Base-by-base conservation (phyloP, 1,140 invertebrate genomes). In the Euschistus heros region DNA sequence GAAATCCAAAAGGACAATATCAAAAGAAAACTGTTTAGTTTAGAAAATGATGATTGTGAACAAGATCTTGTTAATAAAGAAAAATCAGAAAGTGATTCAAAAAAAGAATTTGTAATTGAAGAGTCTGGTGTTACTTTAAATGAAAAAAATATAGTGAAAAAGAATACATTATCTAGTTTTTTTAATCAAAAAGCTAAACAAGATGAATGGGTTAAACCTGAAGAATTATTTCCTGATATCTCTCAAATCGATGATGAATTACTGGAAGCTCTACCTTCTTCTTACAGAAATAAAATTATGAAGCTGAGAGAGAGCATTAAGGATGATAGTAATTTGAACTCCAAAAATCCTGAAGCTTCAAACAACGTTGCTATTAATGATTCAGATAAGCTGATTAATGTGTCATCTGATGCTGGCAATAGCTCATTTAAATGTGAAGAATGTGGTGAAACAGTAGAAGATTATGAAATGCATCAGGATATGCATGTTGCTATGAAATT, bases 401-500 rank as follows among this genome's bases (percentile, higher is more conserved):
- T 26, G 22, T 37, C 33, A 37, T 13, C 20, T 5, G 26, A 3
- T 26, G 24, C 17, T 8, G 14, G 33, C 33, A 37, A 37, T 10
- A 13, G 10, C 5, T 37, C 33, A 37, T 6, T 37, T 37, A 37
- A 33, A 18, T 72, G 71, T 61, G 42, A 61, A 10, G 18, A 66
- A 33, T 72, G 71, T 37, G 30, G 64, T 24, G 50, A 68, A 42
- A 47, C 22, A 17, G 47, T 70, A 18, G 2, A 62, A 26, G 63
- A 65, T n/a, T 66, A 68, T 50, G 67, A 67, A 13, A 66, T 68
- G 54, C 71, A 72, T 54, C 37, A 69, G 47, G 71, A 72, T 65
- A 64, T 66, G 63, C 71, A 72, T 47, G n/a, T 69, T 7, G 71
- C 71, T 18, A 18, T 66, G n/a, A 62, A 66, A 47, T 55, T 72